These are phyloP conservation scores for Gallinago jamesoni DNA, from an alignment of 2,113 vertebrate genomes.

Conservation along the genomic window DNA sequence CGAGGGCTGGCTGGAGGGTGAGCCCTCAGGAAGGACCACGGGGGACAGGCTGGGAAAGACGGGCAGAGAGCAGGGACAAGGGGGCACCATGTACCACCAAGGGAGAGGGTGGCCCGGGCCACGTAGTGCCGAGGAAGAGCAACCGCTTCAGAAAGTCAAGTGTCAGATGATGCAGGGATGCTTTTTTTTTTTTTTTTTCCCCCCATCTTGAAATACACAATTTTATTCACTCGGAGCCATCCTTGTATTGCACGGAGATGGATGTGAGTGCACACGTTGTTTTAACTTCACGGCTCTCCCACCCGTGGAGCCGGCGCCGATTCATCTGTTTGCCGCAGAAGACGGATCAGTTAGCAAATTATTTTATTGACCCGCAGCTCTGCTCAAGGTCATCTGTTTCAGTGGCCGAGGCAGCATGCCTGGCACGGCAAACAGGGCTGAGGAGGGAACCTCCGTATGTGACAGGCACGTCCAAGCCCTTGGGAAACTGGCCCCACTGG, in stretches of 20 bases:
- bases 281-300: conserved; percentile 43
- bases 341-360: conserved; percentile 57
- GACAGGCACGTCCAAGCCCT: background rate
- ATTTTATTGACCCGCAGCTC: conserved; percentile 56
- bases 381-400: conserved; percentile 55
- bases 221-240: background rate
- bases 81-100: fast-evolving
- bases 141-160: background rate
- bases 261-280: background rate
- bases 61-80: background rate
- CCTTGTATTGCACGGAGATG: background rate
- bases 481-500: background rate
- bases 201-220: background rate
- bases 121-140: background rate
- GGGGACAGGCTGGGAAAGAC: fast-evolving
- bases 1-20: background rate
- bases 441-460: background rate
- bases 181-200: background rate
- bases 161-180: background rate
- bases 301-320: conserved; percentile 31
- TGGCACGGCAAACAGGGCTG: conserved; percentile 14
- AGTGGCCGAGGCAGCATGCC: conserved; percentile 29
- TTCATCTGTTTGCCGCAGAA: conserved; percentile 43
- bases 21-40: background rate
- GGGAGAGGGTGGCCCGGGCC: background rate